These are phyloP conservation scores for Hippocampus mohnikei DNA, from an alignment of 2,113 vertebrate species.

Conservation along the genomic window DNA sequence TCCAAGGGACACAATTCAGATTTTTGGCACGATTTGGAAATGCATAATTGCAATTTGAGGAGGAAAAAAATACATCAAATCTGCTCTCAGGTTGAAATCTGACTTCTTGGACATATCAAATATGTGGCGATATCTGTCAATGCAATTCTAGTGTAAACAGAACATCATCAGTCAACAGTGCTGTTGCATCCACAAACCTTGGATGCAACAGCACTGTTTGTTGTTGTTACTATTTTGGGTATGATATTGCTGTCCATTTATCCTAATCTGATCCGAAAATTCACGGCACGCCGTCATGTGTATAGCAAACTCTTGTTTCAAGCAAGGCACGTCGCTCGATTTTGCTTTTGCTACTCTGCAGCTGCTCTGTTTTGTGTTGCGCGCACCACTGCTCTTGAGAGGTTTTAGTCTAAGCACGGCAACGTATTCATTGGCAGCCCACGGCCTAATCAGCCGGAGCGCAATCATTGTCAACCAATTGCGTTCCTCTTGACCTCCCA, in stretches of 20 bases:
- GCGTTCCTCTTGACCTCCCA: slow-evolving; percentile 71
- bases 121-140: too few species aligned
- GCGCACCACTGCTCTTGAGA: slow-evolving; percentile 53
- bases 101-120: too few species aligned
- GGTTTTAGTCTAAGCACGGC: slow-evolving; percentile 60
- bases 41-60: too few species aligned
- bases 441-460: slow-evolving; percentile 60
- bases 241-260: neutral
- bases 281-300: neutral
- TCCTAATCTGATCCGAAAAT: neutral
- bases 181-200: too few species aligned
- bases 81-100: too few species aligned
- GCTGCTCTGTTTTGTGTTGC: slow-evolving; percentile 52
- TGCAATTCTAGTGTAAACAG: too few species aligned
- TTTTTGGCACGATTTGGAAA: too few species aligned
- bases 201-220: neutral
- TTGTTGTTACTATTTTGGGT: neutral
- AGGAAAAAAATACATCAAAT: too few species aligned
- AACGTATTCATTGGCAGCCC: slow-evolving; percentile 62
- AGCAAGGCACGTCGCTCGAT: slow-evolving; percentile 17
- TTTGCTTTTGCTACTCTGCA: slow-evolving; percentile 34
- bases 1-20: too few species aligned
- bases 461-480: slow-evolving; percentile 69
- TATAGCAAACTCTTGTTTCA: neutral
- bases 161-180: too few species aligned